Evolutionary conservation across 1,140 invertebrate species (phyloP).

Genomic region (Drosophila sucinea): DNA sequence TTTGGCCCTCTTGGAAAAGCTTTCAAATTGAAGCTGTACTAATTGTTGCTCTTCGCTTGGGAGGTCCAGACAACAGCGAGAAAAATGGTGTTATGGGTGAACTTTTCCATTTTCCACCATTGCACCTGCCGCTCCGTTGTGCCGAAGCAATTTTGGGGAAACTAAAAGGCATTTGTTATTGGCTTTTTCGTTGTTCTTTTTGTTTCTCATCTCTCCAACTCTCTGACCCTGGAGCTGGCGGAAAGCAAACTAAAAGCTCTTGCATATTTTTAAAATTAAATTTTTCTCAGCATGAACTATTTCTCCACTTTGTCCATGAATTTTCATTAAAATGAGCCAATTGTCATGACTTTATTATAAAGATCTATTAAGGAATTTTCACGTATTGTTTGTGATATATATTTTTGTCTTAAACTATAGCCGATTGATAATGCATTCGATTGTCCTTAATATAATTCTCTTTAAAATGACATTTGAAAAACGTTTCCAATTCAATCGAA

Average conservation of each 20-base stretch:
- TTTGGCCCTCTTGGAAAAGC: conserved; percentile 32
- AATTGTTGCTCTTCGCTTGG: conserved; percentile 37
- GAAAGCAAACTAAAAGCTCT: conserved; percentile 32
- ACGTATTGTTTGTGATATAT: no score
- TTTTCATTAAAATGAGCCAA: background rate
- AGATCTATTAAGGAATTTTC: no score
- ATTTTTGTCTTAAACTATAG: no score
- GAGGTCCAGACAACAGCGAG: background rate
- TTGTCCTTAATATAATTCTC: no score
- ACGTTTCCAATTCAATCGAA: no score
- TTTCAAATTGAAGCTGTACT: conserved; percentile 46
- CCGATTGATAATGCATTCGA: no score
- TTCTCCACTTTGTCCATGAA: background rate
- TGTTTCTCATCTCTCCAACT: conserved; percentile 2
- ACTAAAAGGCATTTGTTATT: conserved; percentile 61
- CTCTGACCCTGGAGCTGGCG: background rate
- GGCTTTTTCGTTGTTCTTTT: conserved; percentile 33
- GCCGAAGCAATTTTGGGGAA: conserved; percentile 35
- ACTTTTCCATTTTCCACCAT: conserved; percentile 34
- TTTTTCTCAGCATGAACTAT: conserved; percentile 38
- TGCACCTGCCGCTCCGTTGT: conserved; percentile 28
- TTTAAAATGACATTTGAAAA: no score
- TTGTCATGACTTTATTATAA: no score
- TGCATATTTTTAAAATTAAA: conserved; percentile 61
- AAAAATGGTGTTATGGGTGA: conserved; percentile 27